Base-by-base conservation (phyloP, 2,797 vertebrate species). In the Aldrovandia affinis region DNA sequence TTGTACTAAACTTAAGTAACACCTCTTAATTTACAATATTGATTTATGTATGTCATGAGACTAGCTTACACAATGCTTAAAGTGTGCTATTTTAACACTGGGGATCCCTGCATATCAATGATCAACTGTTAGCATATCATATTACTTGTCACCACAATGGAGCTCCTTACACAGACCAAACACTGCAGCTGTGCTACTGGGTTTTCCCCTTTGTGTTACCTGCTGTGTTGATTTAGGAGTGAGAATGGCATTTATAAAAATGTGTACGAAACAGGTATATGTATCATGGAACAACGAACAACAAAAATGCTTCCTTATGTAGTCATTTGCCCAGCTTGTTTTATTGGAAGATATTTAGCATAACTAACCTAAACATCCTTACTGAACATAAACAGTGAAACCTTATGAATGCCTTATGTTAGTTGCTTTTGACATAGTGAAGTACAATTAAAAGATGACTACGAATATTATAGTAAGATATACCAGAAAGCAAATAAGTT, bases 141-240 rank as follows among this genome's bases (percentile, higher is more conserved):
- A 25, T 92, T 92, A 89, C 90, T 86, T 33, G 15, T 18, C 42
- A 86, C 77, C 84, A 55, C 83, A 86, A 91, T 39, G 55, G 81
- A 78, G 86, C 20, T 70, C 80, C 30, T 15, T 59, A 75, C 86
- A 61, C 81, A 84, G 86, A 82, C 88, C 89, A 91, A 92, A 93
- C 87, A 88, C 83, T 87, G 90, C 91, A 91, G 90, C 65, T 65
- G 57, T 55, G 30, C 70, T 55, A 75, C 59, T n/a, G 33, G 68
- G 78, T 65, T 39, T 44, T 79, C 42, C 61, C 47, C 68, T 80
- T 28, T 80, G 50, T 84, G 65, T 47, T 52, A 70, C 79, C 68
- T 55, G 22, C 20, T 33, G 47, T 42, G 44, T 47, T 12, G 47
- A 22, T 22, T 25, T 25, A 39, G 73, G 50, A 47, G 20, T 47